Base-by-base conservation (phyloP, 2,113 vertebrate species). In the Salvelinus fontinalis region DNA sequence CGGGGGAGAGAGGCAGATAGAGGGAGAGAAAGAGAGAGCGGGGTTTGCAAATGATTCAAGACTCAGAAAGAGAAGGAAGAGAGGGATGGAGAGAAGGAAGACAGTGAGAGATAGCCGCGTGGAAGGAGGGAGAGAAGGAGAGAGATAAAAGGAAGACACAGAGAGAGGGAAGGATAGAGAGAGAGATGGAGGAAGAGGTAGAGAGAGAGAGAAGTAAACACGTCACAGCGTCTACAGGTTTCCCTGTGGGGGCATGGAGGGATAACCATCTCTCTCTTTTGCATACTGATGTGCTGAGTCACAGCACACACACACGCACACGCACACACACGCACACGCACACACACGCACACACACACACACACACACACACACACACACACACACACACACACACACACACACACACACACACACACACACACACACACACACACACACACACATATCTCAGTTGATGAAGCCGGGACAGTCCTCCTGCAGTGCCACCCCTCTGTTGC, bases 401-500 rank as follows among this genome's bases (percentile, higher is more conserved):
- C 59, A 60, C 51, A 57, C 59, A 60, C 59, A 60, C 51, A 57
- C 59, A 60, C 59, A 60, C 51, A 57, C 59, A 60, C 59, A 60
- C 51, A 57, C 59, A 60, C 59, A 60, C 51, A 57, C 51, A 57
- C 14, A 57, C 54, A 57, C 54, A 57, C 54, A 20, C 54, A 57
- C 16, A 57, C 59, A 62, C n/a, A 62, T 1, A n/a, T 44, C 39
- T 11, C 39, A 11, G 8, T 44, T 44, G 39, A 54, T 54, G 4
- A 54, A 54, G 51, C 59, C 2, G 59, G 59, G 59, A 24, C 5
- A 60, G 59, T n/a, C 59, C 59, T 60, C n/a, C 20, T 60, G 59
- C 59, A 60, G 59, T 60, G 7, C 59, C n/a, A 62, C 59, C 59
- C 59, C 59, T 22, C 59, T n/a, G 59, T 62, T 62, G 8, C 59